These are phyloP conservation scores for Limanda limanda DNA, from an alignment of 2,113 vertebrate species.

Conservation along the genomic window DNA sequence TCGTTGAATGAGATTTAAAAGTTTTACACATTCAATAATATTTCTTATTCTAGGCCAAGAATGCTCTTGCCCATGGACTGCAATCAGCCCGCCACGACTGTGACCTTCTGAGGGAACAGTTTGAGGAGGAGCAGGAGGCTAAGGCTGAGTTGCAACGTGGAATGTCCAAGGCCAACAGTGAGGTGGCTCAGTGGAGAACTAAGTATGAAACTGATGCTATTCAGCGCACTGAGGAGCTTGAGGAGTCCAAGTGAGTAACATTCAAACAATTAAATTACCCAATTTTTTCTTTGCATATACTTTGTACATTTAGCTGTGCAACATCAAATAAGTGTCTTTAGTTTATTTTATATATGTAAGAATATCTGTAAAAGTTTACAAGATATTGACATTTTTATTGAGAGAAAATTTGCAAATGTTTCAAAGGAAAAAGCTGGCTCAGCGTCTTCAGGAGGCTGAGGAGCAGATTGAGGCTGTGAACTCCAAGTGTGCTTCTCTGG, in stretches of 20 bases:
- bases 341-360: too few relatives aligned
- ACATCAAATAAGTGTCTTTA: too few relatives aligned
- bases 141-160: conserved; percentile 87
- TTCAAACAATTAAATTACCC: not conserved
- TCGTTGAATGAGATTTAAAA: not conserved
- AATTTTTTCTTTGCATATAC: too few relatives aligned
- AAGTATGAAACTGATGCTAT: conserved; percentile 90
- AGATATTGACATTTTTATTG: not conserved
- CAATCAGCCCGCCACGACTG: conserved; percentile 84
- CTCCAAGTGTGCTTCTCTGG: conserved; percentile 73
- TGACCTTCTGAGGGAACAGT: conserved; percentile 88
- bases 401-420: not conserved
- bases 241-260: conserved; percentile 86
- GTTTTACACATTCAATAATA: not conserved
- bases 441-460: conserved; percentile 71
- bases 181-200: conserved; percentile 89
- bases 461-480: conserved; percentile 73
- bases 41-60: not conserved
- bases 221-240: conserved; percentile 83
- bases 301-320: too few relatives aligned
- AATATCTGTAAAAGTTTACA: too few relatives aligned
- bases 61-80: conserved; percentile 9
- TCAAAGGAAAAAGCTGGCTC: conserved; percentile 57
- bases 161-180: conserved; percentile 89
- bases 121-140: conserved; percentile 87